phyloP scores from a whole-genome alignment of 2,113 vertebrate genomes.

The Pheucticus melanocephalus region DNA sequence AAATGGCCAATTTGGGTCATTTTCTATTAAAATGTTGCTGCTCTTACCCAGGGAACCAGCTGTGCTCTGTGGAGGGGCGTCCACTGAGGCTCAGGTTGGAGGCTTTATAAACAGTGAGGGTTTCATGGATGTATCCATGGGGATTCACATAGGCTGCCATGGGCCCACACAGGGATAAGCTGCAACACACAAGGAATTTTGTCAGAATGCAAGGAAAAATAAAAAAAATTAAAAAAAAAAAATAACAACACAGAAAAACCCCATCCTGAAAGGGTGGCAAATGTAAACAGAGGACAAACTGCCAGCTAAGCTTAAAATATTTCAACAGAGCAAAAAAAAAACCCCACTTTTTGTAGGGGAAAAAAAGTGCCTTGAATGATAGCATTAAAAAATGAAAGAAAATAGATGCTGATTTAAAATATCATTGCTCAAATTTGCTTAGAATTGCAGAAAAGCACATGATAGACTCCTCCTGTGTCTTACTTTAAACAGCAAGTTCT shows the following conservation, averaged over 20 bases:
- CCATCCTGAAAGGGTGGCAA: background rate
- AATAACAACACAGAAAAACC: too few species aligned
- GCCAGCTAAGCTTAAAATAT: background rate
- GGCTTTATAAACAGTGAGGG: constrained; percentile 93
- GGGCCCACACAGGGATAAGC: constrained; percentile 91
- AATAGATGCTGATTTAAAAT: background rate
- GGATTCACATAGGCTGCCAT: constrained; percentile 99
- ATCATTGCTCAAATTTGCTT: background rate
- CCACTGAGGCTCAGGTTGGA: constrained; percentile 88
- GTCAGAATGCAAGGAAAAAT: background rate
- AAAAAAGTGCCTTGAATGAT: background rate
- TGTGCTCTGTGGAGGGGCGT: constrained; percentile 91
- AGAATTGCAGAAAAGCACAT: background rate
- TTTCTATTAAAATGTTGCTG: background rate
- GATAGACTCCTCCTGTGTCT: background rate
- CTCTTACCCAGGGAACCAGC: constrained; percentile 98
- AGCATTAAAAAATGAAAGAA: background rate
- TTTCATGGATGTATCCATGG: constrained; percentile 95
- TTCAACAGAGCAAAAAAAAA: background rate
- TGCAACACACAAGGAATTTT: constrained; percentile 22
- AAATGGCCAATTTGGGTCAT: background rate
- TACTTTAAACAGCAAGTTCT: background rate
- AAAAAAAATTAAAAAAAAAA: background rate
- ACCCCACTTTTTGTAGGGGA: background rate
- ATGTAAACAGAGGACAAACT: background rate